Evolutionary conservation across 2,113 vertebrate genomes (phyloP).

Genomic region (Dipodomys spectabilis): DNA sequence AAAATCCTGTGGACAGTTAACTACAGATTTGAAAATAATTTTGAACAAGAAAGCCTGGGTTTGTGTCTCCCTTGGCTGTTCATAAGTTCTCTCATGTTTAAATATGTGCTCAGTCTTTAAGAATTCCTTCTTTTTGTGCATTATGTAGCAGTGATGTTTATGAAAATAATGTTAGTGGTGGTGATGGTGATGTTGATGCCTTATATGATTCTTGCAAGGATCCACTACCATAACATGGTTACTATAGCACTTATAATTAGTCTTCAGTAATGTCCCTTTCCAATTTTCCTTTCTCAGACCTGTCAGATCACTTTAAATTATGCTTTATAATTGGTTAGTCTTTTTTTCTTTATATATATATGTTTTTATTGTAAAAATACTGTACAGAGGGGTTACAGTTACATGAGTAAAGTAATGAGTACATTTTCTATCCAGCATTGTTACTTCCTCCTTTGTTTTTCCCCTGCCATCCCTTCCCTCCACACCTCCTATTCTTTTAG

Average conservation of each 20-base stretch:
- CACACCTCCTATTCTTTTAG: background rate
- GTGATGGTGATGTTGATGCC: background rate
- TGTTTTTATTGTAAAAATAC: too few relatives aligned
- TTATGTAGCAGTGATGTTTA: background rate
- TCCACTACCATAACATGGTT: background rate
- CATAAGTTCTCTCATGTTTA: background rate
- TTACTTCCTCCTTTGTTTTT: too few relatives aligned
- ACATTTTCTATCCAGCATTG: too few relatives aligned
- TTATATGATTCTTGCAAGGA: background rate
- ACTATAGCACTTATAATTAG: background rate
- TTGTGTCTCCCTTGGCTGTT: background rate
- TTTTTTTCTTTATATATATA: too few relatives aligned
- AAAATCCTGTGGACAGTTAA: background rate
- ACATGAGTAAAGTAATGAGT: too few relatives aligned
- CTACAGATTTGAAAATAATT: background rate
- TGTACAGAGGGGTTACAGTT: too few relatives aligned
- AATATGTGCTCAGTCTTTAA: background rate
- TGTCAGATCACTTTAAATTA: background rate
- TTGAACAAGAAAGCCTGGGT: background rate
- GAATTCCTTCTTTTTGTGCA: background rate
- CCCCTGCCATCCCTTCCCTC: too few relatives aligned
- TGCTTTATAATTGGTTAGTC: conserved; percentile 15
- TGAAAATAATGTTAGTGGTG: background rate
- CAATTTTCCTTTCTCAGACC: background rate
- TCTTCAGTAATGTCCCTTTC: background rate